Evolutionary conservation across 2,888 invertebrate species (phyloP), one percentile per base, ranked within the genome.

Genomic region (Rhagonycha fulva): DNA sequence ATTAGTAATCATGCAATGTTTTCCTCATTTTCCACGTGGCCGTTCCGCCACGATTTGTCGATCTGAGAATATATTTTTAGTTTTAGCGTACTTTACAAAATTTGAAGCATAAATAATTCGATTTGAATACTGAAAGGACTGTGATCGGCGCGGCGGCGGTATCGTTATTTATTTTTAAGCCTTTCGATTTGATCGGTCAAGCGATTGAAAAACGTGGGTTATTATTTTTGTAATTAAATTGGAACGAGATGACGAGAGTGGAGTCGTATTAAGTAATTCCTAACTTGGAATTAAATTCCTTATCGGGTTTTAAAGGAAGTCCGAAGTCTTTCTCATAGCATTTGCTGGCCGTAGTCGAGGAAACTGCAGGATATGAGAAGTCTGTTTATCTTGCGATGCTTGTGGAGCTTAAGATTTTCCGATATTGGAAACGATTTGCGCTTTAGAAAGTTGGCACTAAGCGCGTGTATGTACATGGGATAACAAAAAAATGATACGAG

Each of bases 321-420:
- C 62, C 68, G 69, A 73, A 73, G 73, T 69, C 62, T 73, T 73
- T 69, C 69, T 63, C 23, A n/a, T 14, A 69, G 24, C 62, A 32
- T 63, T 73, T 62, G 69, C 73, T 69, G 60, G 73, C 73, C 63
- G 26, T 69, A 69, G 69, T 63, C 32, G n/a, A 62, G 62, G 23
- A 24, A 32, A 62, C 69, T 73, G 23, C 73, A 73, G 73, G 73
- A 73, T 73, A 73, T 73, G 73, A 73, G 73, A 73, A 73, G 73
- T 69, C 69, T 73, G 68, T 72, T 73, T 73, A 73, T 73, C 73
- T 73, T 72, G 67, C 26, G 69, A 69, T 26, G 69, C 68, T 63
- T 62, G 26, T 63, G 30, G n/a, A 68, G 61, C 28, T 68, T 68
- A 72, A 72, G 68, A 67, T 61, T 47, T n/a, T 47, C 47, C 63